Evolutionary conservation across 1,140 invertebrate genomes (phyloP).

Genomic region (Pseudachorutes palmiensis): DNA sequence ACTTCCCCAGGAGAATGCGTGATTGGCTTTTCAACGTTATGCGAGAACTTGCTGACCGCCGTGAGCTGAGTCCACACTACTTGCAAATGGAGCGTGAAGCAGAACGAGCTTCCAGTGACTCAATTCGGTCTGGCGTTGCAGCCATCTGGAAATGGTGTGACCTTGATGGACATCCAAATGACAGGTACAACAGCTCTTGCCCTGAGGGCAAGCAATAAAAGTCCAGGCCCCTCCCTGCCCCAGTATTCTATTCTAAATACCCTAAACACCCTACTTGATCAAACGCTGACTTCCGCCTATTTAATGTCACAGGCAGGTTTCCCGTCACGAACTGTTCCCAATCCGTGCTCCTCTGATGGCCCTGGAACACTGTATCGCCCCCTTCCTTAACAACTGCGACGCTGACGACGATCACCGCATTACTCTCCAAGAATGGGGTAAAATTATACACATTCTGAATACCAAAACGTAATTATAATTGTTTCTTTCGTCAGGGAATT

Average conservation of each 20-base stretch:
- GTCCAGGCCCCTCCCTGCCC: too few relatives aligned
- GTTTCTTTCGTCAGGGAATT: conserved; percentile 41
- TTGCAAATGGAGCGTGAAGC: conserved; percentile 78
- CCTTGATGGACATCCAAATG: conserved; percentile 55
- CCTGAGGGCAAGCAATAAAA: too few relatives aligned
- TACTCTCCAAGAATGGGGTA: conserved; percentile 79
- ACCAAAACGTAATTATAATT: not conserved
- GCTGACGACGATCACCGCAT: conserved; percentile 77
- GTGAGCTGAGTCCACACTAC: conserved; percentile 75
- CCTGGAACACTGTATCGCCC: conserved; percentile 87
- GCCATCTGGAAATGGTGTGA: conserved; percentile 97
- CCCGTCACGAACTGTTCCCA: conserved; percentile 87
- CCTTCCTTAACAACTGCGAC: conserved; percentile 87
- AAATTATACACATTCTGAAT: not conserved
- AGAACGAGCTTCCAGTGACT: conserved; percentile 62
- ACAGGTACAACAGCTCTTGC: conserved; percentile 15
- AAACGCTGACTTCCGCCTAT: too few relatives aligned
- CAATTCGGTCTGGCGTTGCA: conserved; percentile 75
- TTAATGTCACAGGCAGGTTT: conserved; percentile 57
- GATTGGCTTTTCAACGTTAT: conserved; percentile 96
- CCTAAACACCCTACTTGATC: too few relatives aligned
- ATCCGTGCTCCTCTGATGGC: conserved; percentile 83
- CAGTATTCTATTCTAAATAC: too few relatives aligned
- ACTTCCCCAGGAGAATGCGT: conserved; percentile 87
- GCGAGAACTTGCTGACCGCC: conserved; percentile 82